Conservation (phyloP, 2,888 invertebrate genomes). For the Agrotis clavis region DNA sequence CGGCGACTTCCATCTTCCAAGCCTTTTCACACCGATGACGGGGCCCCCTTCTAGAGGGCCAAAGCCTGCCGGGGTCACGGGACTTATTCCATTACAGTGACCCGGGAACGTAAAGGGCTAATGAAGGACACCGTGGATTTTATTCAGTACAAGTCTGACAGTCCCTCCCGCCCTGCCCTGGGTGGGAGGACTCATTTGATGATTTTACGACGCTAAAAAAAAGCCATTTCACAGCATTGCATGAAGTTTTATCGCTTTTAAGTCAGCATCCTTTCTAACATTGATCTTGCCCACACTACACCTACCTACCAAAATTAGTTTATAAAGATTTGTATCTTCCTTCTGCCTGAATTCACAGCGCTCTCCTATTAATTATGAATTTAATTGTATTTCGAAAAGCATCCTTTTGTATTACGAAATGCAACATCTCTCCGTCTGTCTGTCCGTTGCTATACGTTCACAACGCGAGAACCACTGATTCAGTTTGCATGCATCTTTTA, state of each 20-base stretch:
- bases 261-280: too few relatives aligned
- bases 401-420: slow-evolving; percentile 47
- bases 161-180: too few relatives aligned
- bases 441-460: slow-evolving; percentile 41
- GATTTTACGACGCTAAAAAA: too few relatives aligned
- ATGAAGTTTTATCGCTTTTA: not conserved
- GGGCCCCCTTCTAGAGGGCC: too few relatives aligned
- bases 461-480: slow-evolving; percentile 44
- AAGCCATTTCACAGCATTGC: not conserved
- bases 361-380: slow-evolving; percentile 49
- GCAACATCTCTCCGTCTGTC: slow-evolving; percentile 36
- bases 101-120: too few relatives aligned
- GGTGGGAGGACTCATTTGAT: too few relatives aligned
- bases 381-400: slow-evolving; percentile 40
- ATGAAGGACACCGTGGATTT: too few relatives aligned
- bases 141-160: too few relatives aligned
- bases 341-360: not conserved
- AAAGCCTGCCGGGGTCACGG: too few relatives aligned
- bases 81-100: too few relatives aligned
- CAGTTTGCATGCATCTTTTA: slow-evolving; percentile 41
- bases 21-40: too few relatives aligned
- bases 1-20: not conserved
- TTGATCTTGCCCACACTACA: not conserved
- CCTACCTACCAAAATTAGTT: not conserved
- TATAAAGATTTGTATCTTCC: slow-evolving; percentile 7